Evolutionary conservation across 2,797 vertebrate species (phyloP).

Genomic region (Phalanger gymnotis): DNA sequence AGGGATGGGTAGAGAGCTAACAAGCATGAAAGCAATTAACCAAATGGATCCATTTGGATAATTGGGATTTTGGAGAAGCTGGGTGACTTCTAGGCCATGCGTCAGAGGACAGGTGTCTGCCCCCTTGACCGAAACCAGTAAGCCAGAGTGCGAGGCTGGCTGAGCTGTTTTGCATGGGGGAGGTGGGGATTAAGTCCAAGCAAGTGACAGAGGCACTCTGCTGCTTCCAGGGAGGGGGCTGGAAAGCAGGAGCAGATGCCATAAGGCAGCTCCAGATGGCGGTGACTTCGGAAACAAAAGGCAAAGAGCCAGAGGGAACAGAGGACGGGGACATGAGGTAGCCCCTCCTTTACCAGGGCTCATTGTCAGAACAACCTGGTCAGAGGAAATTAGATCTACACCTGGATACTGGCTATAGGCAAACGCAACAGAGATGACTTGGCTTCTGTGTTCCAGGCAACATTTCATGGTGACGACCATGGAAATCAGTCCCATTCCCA

Average conservation of each 20-base stretch:
- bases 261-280: constrained; percentile 64
- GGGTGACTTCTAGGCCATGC: constrained; percentile 8
- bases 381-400: neutral
- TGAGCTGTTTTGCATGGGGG: neutral
- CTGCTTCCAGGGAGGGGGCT: neutral
- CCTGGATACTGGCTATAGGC: constrained; percentile 6
- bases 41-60: constrained; percentile 47
- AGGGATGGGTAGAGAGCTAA: constrained; percentile 7
- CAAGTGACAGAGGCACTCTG: neutral
- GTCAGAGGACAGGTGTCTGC: constrained; percentile 22
- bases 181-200: neutral
- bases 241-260: constrained; percentile 26
- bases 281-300: constrained; percentile 50
- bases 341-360: neutral
- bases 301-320: constrained; percentile 2
- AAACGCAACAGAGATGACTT: neutral
- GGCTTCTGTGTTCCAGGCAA: neutral
- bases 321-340: neutral
- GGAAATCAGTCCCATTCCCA: neutral
- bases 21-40: constrained; percentile 41
- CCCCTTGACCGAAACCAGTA: constrained; percentile 27
- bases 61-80: constrained; percentile 34
- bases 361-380: neutral
- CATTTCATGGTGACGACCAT: too few relatives aligned
- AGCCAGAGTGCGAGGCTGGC: neutral